phyloP scores from a whole-genome alignment of 2,888 invertebrate genomes.

The Minunthozetes semirufus region DNA sequence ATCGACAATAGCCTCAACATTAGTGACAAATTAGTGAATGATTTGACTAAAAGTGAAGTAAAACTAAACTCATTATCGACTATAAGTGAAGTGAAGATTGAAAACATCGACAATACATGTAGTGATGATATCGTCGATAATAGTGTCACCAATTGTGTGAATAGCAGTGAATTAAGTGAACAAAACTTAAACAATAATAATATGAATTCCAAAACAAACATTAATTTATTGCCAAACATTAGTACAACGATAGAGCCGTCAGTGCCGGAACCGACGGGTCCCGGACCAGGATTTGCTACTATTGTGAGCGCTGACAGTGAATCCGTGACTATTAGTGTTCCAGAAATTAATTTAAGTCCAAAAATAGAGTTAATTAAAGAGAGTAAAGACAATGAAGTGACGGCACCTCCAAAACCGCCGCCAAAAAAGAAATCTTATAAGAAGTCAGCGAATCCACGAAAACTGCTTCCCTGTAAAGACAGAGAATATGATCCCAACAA shows the following conservation, averaged over 20 bases:
- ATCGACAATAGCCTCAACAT: neutral
- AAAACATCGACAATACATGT: no score
- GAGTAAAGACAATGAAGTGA: neutral
- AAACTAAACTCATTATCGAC: neutral
- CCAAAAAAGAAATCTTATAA: conserved; percentile 5
- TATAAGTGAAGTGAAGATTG: neutral
- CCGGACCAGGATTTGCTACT: conserved; percentile 25
- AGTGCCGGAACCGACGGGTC: conserved; percentile 21
- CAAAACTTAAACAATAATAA: neutral
- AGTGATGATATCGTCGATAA: neutral
- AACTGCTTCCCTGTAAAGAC: conserved; percentile 48
- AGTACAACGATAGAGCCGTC: neutral
- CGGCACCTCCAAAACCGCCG: neutral
- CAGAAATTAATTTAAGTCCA: conserved; percentile 1
- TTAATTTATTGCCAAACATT: conserved; percentile 10
- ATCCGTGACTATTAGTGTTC: neutral
- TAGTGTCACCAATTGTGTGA: neutral
- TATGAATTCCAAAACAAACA: neutral
- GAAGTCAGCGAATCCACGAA: conserved; percentile 25
- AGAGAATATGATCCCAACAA: conserved; percentile 73
- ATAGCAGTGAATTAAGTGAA: neutral
- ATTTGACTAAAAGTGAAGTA: neutral
- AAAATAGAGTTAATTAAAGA: neutral
- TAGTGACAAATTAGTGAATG: neutral
- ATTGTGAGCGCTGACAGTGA: neutral